Conservation (phyloP, 2,888 invertebrate genomes). For the Tyria jacobaeae region DNA sequence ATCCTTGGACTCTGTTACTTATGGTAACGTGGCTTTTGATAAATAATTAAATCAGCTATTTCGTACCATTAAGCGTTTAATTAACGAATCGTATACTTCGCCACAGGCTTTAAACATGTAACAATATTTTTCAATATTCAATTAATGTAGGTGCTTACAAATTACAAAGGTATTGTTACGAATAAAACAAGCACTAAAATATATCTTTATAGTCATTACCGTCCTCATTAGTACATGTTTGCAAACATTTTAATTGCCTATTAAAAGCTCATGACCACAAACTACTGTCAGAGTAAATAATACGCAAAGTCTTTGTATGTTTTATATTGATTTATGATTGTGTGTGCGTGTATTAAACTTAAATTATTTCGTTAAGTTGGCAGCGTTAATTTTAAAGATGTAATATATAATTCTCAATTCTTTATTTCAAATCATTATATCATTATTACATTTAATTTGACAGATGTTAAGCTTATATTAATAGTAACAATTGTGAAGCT, state of each 20-base stretch:
- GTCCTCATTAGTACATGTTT: constrained; percentile 42
- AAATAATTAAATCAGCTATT: neutral
- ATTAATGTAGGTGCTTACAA: constrained; percentile 13
- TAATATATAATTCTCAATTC: too few species aligned
- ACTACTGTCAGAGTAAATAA: constrained; percentile 25
- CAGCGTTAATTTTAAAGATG: neutral
- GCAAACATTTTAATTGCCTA: constrained; percentile 47
- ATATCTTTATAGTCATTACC: constrained; percentile 38
- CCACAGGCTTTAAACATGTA: constrained; percentile 3
- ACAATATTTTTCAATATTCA: constrained; percentile 19
- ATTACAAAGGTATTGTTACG: constrained; percentile 40
- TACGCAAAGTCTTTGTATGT: constrained; percentile 33
- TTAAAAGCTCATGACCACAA: constrained; percentile 43
- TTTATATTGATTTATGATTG: constrained; percentile 44
- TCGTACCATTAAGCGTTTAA: neutral
- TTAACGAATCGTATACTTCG: neutral
- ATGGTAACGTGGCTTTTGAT: neutral
- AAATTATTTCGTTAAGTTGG: constrained; percentile 13
- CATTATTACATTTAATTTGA: too few species aligned
- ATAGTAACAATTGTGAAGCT: too few species aligned
- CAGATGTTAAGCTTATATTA: too few species aligned
- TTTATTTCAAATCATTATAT: too few species aligned
- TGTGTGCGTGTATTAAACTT: constrained; percentile 21
- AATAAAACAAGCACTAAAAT: constrained; percentile 33
- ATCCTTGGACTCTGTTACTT: neutral